Evolutionary conservation across 2,797 vertebrate genomes (phyloP), one percentile per base, ranked within the genome.

Genomic region (Lophius americanus): DNA sequence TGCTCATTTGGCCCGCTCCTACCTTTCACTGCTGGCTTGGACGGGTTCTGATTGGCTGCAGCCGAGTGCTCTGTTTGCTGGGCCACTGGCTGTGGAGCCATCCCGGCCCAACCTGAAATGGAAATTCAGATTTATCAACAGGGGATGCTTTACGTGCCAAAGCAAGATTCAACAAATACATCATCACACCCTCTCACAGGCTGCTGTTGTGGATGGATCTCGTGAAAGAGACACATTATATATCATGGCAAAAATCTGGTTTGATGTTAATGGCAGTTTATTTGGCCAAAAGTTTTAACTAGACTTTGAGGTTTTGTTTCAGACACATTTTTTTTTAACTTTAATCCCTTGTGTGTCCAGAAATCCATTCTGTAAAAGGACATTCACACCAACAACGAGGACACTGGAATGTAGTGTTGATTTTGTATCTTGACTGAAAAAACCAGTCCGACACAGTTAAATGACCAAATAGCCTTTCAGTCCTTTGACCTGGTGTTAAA

Each of bases 91-190:
- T 86, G 89, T 7, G 86, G 77, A 70, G 47, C 85, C 73, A 66
- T 80, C 55, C 87, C 88, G 75, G 90, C 80, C 95, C 94, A 95
- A 65, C 93, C 96, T 97, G 81, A 65, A 93, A 92, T 51, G 78
- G 37, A 68, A 47, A 75, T 68, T 82, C 51, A 33, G 65, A 62
- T 70, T 63, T 51, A 75, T 82, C 47, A 55, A 10, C 64, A 7
- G 46, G 47, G 37, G 61, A 65, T 5, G 0, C 14, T 64, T 23
- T 53, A 68, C 3, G 38, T 57, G 70, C 68, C 68, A 72, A 60
- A 73, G 38, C 42, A 7, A 42, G 3, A 73, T 58, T 61, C 68
- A 81, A 64, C 60, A 46, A 66, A 74, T 64, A 33, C 71, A 12
- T 60, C 61, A 42, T 76, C 41, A 14, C 64, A 3, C 59, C 56